phyloP scores from a whole-genome alignment of 2,888 invertebrate species.

The Serripes groenlandicus region DNA sequence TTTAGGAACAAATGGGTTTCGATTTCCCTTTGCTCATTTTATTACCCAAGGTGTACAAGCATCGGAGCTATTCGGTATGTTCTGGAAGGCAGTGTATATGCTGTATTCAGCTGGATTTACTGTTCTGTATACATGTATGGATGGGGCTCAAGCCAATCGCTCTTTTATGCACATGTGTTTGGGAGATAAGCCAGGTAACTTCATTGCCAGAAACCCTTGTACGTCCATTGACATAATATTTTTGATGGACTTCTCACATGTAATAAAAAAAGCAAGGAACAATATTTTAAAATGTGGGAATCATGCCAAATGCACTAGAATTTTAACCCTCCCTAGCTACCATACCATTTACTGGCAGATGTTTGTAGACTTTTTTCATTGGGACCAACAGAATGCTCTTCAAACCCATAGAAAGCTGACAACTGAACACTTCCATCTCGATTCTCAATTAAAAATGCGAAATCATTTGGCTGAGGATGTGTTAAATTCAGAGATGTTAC shows the following conservation, averaged over 20 bases:
- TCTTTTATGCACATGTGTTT: no score
- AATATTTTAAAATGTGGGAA: constrained; percentile 51
- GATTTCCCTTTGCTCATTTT: no score
- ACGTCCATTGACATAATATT: constrained; percentile 27
- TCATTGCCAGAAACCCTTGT: no score
- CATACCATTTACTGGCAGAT: constrained; percentile 33
- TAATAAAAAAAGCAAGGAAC: constrained; percentile 56
- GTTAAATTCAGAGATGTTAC: constrained; percentile 43
- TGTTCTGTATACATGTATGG: no score
- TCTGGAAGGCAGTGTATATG: no score
- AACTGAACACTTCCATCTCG: constrained; percentile 51
- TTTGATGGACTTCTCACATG: constrained; percentile 62
- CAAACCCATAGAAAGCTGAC: constrained; percentile 55
- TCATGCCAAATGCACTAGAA: constrained; percentile 13
- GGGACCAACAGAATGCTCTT: constrained; percentile 60
- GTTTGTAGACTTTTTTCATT: constrained; percentile 32
- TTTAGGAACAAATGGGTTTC: constrained; percentile 50
- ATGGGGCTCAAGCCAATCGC: no score
- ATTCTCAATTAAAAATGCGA: constrained; percentile 50
- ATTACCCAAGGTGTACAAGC: no score
- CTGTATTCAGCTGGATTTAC: no score
- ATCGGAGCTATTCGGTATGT: no score
- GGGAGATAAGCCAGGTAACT: constrained; percentile 23
- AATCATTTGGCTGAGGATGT: constrained; percentile 57
- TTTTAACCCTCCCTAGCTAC: constrained; percentile 15